These are phyloP conservation scores for Oreortyx pictus DNA, from an alignment of 2,797 vertebrate species.

Conservation along the genomic window DNA sequence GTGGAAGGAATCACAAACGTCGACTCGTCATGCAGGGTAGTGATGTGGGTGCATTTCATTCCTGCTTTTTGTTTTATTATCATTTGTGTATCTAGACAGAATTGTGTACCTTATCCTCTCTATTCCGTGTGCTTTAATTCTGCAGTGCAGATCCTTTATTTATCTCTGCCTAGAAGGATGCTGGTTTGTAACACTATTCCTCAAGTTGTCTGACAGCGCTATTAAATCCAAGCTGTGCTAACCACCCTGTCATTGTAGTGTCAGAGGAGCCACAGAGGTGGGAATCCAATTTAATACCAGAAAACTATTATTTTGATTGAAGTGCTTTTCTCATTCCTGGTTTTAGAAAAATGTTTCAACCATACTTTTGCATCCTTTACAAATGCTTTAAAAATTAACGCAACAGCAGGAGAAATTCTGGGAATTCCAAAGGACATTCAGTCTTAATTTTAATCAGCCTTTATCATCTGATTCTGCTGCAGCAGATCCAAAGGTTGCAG, in stretches of 20 bases:
- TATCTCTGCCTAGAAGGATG: not conserved
- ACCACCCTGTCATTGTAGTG: not conserved
- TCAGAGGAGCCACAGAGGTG: not conserved
- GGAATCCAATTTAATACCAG: not conserved
- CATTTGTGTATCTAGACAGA: not conserved
- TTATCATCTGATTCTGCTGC: not conserved
- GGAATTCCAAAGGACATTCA: not conserved
- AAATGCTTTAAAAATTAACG: not conserved
- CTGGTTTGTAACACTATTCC: not conserved
- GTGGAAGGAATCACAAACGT: not conserved
- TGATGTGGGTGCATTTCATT: not conserved
- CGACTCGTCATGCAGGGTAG: not conserved
- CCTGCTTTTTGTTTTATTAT: not conserved
- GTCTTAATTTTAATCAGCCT: not conserved
- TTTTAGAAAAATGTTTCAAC: not conserved
- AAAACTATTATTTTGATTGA: not conserved
- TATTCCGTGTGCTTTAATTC: not conserved
- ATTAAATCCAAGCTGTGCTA: not conserved
- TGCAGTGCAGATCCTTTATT: not conserved
- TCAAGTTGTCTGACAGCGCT: not conserved
- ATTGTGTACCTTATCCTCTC: not conserved
- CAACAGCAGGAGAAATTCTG: not conserved
- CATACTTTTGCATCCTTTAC: not conserved
- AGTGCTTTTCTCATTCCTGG: not conserved
- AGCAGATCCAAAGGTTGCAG: rapidly evolving